Conservation (phyloP, 2,888 invertebrate genomes). For the Portevinia maculata region DNA sequence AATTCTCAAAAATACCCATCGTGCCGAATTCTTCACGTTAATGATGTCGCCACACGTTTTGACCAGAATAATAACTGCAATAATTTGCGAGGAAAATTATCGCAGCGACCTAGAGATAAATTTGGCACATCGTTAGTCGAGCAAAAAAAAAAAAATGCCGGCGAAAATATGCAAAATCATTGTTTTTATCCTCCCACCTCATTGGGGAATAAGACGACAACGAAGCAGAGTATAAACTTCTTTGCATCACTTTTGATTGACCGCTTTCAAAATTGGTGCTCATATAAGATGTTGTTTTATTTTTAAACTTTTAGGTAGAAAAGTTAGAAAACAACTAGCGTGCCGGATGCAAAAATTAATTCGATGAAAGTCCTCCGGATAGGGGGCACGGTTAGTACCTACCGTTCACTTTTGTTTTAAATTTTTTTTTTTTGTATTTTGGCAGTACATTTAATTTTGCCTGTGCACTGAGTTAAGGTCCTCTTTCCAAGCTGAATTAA, state of each 20-base stretch:
- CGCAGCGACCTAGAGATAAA: neutral
- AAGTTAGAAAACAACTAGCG: conserved; percentile 24
- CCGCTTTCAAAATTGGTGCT: conserved; percentile 21
- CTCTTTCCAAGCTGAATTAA: conserved; percentile 21
- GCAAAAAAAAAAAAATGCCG: neutral
- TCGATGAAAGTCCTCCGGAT: conserved; percentile 1
- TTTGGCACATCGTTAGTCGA: neutral
- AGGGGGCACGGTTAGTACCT: conserved; percentile 16
- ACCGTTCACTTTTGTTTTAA: neutral
- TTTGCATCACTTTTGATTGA: conserved; percentile 59
- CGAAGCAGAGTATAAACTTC: conserved; percentile 6
- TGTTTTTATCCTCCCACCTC: conserved; percentile 12
- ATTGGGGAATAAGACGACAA: conserved; percentile 3
- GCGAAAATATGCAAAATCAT: conserved; percentile 22
- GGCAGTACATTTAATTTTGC: conserved; percentile 54
- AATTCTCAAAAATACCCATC: conserved; percentile 24
- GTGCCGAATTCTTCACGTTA: neutral
- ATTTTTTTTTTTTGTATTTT: conserved; percentile 14
- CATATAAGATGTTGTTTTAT: conserved; percentile 31
- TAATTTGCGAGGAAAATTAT: too few relatives aligned
- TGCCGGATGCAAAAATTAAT: conserved; percentile 65
- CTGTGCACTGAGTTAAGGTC: neutral
- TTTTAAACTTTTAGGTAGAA: conserved; percentile 45
- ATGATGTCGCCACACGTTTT: conserved; percentile 9
- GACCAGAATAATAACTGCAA: neutral